Evolutionary conservation across 64 coral and sea anemone species (phyloP), one percentile per base, ranked within the genome.

Genomic region (Montipora efflorescens): DNA sequence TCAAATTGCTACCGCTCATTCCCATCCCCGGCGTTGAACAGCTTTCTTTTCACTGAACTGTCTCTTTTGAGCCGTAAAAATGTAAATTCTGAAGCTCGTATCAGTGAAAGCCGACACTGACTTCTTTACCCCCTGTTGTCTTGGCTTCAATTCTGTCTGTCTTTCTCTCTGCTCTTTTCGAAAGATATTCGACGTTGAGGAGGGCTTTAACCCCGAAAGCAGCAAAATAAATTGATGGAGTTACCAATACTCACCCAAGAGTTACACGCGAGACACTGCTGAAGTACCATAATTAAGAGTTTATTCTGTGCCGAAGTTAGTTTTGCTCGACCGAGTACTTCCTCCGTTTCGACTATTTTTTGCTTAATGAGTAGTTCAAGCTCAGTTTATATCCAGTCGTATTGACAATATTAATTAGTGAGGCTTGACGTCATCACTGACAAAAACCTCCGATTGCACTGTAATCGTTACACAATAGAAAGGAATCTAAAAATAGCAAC

Each of bases 231-330:
- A 57, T 8, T 57, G 7, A 11, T 57, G 53, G 11, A 57, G 6
- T 74, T 23, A 22, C 7, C 22, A 8, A 74, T 23, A 84, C 82
- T 86, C 9, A 86, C 82, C 82, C 50, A 71, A 15, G n/a, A 49
- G 67, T 86, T 86, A 20, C 82, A 86, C 5, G 82, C 82, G 4
- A 86, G 82, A 72, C 82, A 86, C 64, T 70, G 82, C 66, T 86
- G 82, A 71, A 86, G 82, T 8, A 86, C 61, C 61, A 68, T 86
- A 16, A 10, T 71, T 71, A 4, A 5, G 20, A 14, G 20, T 22
- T 20, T 71, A 23, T 20, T 23, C 18, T 23, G 68, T 66, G 21
- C 22, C 20, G 20, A 23, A 71, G 20, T 9, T 71, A n/a, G 20
- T 71, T 71, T 8, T 71, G 11, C 12, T 66, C 15, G 0, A 66